phyloP scores from a whole-genome alignment of 2,888 invertebrate species.

The Adelognathus sp. region DNA sequence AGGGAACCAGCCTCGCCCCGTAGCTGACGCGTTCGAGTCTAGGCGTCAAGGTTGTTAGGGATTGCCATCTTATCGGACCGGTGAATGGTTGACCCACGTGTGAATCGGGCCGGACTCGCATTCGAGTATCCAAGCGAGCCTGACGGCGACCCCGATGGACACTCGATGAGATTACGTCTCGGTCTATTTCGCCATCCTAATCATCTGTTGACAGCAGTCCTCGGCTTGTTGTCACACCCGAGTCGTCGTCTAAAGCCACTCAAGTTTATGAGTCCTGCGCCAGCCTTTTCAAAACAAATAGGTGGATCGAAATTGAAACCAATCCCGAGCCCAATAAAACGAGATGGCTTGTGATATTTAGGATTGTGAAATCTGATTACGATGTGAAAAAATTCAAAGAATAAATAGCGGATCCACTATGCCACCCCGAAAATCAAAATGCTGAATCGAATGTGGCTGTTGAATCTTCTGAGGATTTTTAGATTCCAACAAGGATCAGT shows the following conservation, averaged over 20 bases:
- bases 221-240: background rate
- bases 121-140: background rate
- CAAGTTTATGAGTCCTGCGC: background rate
- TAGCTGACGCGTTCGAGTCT: background rate
- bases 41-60: slow-evolving; percentile 21
- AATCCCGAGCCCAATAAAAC: too few species aligned
- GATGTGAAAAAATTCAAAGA: too few species aligned
- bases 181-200: background rate
- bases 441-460: too few species aligned
- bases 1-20: slow-evolving; percentile 2
- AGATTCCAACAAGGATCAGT: too few species aligned
- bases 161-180: background rate
- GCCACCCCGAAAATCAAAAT: too few species aligned
- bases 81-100: slow-evolving; percentile 18
- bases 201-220: background rate
- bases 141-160: too few species aligned
- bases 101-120: background rate
- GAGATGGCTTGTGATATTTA: too few species aligned
- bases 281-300: too few species aligned
- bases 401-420: too few species aligned
- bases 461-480: too few species aligned
- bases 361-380: too few species aligned
- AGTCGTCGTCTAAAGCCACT: background rate
- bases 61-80: slow-evolving; percentile 38
- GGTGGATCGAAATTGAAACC: too few species aligned